These are phyloP conservation scores for Venustoraphidia nigricollis DNA, from an alignment of 2,888 invertebrate genomes.

Conservation along the genomic window DNA sequence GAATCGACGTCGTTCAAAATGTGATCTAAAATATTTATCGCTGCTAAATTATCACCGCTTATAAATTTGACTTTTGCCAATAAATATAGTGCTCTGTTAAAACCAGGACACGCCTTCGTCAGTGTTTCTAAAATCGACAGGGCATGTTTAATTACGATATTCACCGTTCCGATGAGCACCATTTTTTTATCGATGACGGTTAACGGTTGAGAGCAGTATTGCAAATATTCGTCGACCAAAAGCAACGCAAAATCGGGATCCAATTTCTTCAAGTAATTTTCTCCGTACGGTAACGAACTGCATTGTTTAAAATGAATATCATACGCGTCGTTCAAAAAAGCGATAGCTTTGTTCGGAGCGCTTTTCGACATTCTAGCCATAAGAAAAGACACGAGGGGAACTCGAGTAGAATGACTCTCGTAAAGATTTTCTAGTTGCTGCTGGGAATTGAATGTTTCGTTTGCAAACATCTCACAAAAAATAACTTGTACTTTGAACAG, in stretches of 20 bases:
- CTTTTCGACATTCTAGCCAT: constrained; percentile 46
- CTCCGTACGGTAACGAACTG: constrained; percentile 50
- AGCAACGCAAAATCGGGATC: constrained; percentile 79
- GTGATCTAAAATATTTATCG: constrained; percentile 53
- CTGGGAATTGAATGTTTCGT: constrained; percentile 45
- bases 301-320: constrained; percentile 34
- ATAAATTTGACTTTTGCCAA: constrained; percentile 69
- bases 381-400: constrained; percentile 48
- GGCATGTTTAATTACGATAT: constrained; percentile 36
- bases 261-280: constrained; percentile 54
- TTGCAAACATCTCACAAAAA: constrained; percentile 41
- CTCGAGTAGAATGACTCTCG: constrained; percentile 57
- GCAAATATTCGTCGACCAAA: constrained; percentile 59
- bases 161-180: constrained; percentile 23
- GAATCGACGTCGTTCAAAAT: constrained; percentile 59
- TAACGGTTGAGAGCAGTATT: constrained; percentile 50
- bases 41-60: constrained; percentile 57
- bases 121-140: constrained; percentile 54
- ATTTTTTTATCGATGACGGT: constrained; percentile 25
- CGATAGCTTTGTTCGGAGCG: constrained; percentile 36
- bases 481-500: constrained; percentile 68
- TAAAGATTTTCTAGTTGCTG: constrained; percentile 78
- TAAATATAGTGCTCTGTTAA: constrained; percentile 48
- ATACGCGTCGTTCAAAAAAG: constrained; percentile 44
- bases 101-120: constrained; percentile 68